Conservation (phyloP, 2,797 vertebrate genomes). For the Crenuchus spilurus region DNA sequence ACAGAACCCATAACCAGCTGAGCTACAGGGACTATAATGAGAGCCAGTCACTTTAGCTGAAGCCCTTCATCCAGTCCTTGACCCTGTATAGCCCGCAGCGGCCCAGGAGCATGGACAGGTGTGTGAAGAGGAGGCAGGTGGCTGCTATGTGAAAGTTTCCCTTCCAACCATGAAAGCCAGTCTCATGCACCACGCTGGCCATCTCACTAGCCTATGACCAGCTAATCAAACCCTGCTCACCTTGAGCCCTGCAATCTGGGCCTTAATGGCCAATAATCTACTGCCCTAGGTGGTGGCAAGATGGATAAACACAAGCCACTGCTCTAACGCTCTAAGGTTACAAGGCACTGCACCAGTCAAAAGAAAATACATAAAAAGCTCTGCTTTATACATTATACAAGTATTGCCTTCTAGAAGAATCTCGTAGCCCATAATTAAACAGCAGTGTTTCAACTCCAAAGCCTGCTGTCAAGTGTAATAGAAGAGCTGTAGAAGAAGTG, state of each 20-base stretch:
- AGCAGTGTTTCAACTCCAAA: background rate
- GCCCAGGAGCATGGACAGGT: background rate
- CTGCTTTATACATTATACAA: slow-evolving; percentile 15
- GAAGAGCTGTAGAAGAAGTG: background rate
- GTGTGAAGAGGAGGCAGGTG: background rate
- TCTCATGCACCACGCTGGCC: slow-evolving; percentile 31
- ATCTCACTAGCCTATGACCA: slow-evolving; percentile 22
- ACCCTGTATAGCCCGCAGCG: background rate
- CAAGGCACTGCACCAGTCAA: background rate
- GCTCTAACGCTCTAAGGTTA: background rate
- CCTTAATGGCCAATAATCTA: slow-evolving; percentile 54
- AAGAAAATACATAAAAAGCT: background rate
- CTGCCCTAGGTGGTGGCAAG: background rate
- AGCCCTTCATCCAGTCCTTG: slow-evolving; percentile 7
- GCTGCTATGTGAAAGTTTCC: slow-evolving; percentile 1
- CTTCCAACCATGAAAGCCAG: slow-evolving; percentile 1
- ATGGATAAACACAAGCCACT: background rate
- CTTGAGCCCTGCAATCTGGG: slow-evolving; percentile 45
- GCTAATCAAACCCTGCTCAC: slow-evolving; percentile 52
- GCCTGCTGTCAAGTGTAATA: background rate
- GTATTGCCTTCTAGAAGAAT: slow-evolving; percentile 9
- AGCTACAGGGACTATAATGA: slow-evolving; percentile 6
- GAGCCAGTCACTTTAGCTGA: background rate
- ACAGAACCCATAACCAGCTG: slow-evolving; percentile 15
- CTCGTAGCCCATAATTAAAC: slow-evolving; percentile 2